These are phyloP conservation scores for Lycocorax pyrrhopterus DNA, from an alignment of 2,113 vertebrate species.

Conservation along the genomic window DNA sequence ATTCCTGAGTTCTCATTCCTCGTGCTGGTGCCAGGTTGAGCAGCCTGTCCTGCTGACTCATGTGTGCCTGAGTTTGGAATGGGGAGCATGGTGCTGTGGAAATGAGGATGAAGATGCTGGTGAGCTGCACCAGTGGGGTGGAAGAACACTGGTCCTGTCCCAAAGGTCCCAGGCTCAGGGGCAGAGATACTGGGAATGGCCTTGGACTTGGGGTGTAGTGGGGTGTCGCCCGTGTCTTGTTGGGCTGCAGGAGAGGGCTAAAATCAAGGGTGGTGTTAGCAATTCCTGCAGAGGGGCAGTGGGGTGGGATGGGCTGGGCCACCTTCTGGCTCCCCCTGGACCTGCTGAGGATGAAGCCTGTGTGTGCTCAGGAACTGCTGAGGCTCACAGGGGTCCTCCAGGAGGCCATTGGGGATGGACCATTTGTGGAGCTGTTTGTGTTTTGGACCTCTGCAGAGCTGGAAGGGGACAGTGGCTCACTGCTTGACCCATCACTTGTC, in stretches of 20 bases:
- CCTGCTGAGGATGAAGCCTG: neutral
- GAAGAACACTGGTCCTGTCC: neutral
- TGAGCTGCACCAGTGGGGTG: neutral
- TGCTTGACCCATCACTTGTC: neutral
- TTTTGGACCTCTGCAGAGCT: neutral
- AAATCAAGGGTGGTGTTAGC: neutral
- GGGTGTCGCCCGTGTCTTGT: too few species aligned
- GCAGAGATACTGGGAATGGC: neutral
- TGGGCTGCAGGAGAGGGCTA: neutral
- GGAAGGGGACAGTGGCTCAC: neutral
- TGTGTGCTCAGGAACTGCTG: neutral
- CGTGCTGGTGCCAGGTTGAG: neutral
- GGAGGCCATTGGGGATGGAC: neutral
- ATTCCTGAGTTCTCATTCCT: neutral
- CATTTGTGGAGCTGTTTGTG: neutral
- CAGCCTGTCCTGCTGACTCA: too few species aligned
- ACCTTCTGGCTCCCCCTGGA: neutral
- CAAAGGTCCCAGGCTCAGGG: neutral
- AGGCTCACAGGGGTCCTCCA: neutral
- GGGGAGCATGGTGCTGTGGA: neutral
- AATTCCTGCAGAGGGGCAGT: accelerated
- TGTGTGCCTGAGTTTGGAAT: neutral
- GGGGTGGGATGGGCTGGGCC: neutral
- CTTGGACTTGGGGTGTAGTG: neutral
- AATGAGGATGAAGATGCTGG: neutral